Evolutionary conservation across 2,888 invertebrate species (phyloP), one percentile per base, ranked within the genome.

Genomic region (Euplagia quadripunctaria): DNA sequence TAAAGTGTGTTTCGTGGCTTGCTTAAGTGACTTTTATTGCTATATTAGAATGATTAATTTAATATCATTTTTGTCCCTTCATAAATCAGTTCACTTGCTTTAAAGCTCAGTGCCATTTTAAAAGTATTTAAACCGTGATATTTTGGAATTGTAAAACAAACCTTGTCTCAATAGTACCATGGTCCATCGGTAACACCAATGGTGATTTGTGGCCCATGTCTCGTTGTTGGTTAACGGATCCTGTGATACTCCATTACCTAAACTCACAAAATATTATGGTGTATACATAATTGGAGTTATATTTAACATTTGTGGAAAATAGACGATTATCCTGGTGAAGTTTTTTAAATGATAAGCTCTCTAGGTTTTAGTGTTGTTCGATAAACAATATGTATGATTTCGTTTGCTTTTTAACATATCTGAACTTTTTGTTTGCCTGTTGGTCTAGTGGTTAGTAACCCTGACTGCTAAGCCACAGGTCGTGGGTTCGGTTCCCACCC

Each of bases 171-270:
- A 64, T 55, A 17, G n/a, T 42, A 20, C 76, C 88, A 89, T 91
- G 93, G 88, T 89, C 94, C 89, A 86, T 81, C 88, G 87, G 86
- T 75, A 76, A 61, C 83, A 76, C 91, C 94, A 94, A 94, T 95
- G 90, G 93, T 94, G 94, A 94, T 95, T 95, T 93, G 94, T 94
- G 92, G 89, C 78, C 75, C 89, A 88, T 80, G 93, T 89, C 91
- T 93, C 93, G 93, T 94, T 95, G 90, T 84, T 77, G 84, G 89
- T 85, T 88, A 90, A 92, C 90, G 82, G 92, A 93, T 87, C 90
- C 90, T 76, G 72, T 74, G 72, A 79, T 84, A 80, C 83, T 78
- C 87, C 85, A 87, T 89, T 89, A 88, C 79, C 78, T 71, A 46
- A 9, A 41, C n/a, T 79, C 70, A 65, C 67, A 68, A 75, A 73